phyloP scores from a whole-genome alignment of 2,113 vertebrate genomes.

The Corvus cornix region DNA sequence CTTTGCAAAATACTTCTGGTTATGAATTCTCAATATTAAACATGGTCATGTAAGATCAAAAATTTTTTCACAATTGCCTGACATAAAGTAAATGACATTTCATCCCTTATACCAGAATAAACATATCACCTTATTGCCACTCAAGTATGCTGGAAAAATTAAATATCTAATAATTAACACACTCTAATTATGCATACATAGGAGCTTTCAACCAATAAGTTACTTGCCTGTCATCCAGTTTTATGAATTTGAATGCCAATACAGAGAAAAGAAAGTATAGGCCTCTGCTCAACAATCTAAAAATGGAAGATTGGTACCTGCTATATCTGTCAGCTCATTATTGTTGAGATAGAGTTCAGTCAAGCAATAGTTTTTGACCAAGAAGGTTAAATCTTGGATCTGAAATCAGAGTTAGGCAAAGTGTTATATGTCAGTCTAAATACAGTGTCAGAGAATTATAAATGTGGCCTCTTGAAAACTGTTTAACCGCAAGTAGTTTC shows the following conservation, averaged over 20 bases:
- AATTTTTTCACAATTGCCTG: background rate
- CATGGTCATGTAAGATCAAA: background rate
- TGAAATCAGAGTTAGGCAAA: slow-evolving; percentile 65
- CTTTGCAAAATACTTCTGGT: background rate
- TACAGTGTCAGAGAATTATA: background rate
- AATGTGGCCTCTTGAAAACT: background rate
- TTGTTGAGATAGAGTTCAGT: slow-evolving; percentile 80
- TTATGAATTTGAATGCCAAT: background rate
- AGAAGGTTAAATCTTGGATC: slow-evolving; percentile 76
- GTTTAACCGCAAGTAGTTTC: background rate
- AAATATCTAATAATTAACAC: background rate
- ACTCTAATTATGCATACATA: background rate
- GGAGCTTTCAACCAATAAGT: background rate
- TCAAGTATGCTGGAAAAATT: background rate
- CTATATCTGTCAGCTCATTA: slow-evolving; percentile 74
- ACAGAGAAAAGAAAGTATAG: background rate
- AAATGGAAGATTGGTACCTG: slow-evolving; percentile 65
- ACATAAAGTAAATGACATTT: background rate
- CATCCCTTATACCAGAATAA: background rate
- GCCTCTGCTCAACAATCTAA: background rate
- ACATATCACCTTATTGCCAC: background rate
- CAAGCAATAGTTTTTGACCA: slow-evolving; percentile 73
- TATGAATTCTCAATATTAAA: background rate
- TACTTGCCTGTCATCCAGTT: background rate
- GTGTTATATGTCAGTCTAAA: background rate